Evolutionary conservation across 2,888 invertebrate genomes (phyloP).

Genomic region (Lasiommata megera): DNA sequence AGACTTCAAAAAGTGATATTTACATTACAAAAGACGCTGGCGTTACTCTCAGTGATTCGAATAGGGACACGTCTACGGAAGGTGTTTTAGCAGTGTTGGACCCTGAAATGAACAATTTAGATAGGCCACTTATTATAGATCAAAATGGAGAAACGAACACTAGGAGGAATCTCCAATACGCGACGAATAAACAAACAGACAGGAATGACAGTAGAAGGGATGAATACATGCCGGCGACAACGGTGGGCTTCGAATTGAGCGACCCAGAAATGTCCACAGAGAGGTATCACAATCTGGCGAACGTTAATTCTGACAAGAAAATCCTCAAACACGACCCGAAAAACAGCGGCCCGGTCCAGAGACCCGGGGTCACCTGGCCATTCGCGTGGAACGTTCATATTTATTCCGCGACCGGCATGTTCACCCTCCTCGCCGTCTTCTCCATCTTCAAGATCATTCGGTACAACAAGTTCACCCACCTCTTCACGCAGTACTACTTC

Average conservation of each 20-base stretch:
- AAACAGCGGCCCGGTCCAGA: constrained; percentile 61
- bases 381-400: constrained; percentile 96
- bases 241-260: constrained; percentile 70
- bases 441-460: constrained; percentile 93
- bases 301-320: constrained; percentile 80
- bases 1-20: constrained; percentile 68
- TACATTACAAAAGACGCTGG: constrained; percentile 69
- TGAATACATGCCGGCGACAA: constrained; percentile 68
- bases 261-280: constrained; percentile 78
- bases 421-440: constrained; percentile 91
- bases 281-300: constrained; percentile 81
- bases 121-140: constrained; percentile 72
- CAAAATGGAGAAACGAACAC: constrained; percentile 78
- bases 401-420: constrained; percentile 92
- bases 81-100: constrained; percentile 74
- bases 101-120: constrained; percentile 77
- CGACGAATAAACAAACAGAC: constrained; percentile 58
- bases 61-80: constrained; percentile 70
- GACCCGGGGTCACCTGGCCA: constrained; percentile 85
- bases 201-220: constrained; percentile 62
- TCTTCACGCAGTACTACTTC: constrained; percentile 94
- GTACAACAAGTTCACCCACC: constrained; percentile 91
- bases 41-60: constrained; percentile 69
- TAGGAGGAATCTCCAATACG: constrained; percentile 72
- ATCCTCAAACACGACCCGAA: constrained; percentile 66